Percentiles rank a stretch among this genome's conserved stretches.
Evolutionary conservation across 2,888 invertebrate species (phyloP).

Genomic region (Aspidiotus rigidus): DNA sequence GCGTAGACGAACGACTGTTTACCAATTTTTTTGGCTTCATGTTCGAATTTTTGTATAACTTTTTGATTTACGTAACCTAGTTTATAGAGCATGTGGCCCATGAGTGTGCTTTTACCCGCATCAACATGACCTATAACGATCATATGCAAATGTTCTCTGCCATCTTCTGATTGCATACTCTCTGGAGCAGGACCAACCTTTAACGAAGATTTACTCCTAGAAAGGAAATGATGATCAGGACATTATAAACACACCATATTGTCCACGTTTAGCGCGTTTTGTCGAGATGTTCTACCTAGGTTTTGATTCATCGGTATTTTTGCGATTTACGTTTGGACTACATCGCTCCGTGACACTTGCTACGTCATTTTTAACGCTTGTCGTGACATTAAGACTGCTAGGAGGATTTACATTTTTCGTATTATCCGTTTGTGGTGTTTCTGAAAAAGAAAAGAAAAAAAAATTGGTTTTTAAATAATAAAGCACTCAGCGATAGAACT

Average conservation of each 20-base stretch:
- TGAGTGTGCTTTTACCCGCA: slow-evolving; percentile 92
- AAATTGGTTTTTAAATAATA: too few species aligned
- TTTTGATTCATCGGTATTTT: background rate
- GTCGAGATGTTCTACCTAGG: background rate
- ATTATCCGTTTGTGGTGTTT: too few species aligned
- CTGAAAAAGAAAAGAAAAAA: too few species aligned
- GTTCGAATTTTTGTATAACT: slow-evolving; percentile 91
- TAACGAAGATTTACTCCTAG: background rate
- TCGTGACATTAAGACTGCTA: background rate
- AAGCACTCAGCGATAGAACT: too few species aligned
- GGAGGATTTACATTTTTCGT: too few species aligned
- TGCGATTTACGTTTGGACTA: background rate
- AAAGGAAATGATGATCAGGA: background rate
- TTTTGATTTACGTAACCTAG: slow-evolving; percentile 79
- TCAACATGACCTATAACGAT: slow-evolving; percentile 95
- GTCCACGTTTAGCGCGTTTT: background rate
- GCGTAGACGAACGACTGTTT: slow-evolving; percentile 98
- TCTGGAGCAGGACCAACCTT: background rate
- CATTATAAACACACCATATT: background rate
- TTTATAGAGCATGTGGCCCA: slow-evolving; percentile 85
- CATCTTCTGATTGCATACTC: slow-evolving; percentile 37
- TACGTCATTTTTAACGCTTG: background rate
- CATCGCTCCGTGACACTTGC: background rate
- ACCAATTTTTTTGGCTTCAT: slow-evolving; percentile 91
- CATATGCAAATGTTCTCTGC: slow-evolving; percentile 73